A percentile compares a stretch with the other conserved stretches of the same genome.
phyloP scores from a whole-genome alignment of 2,113 vertebrate species.

The Tupaia tana region DNA sequence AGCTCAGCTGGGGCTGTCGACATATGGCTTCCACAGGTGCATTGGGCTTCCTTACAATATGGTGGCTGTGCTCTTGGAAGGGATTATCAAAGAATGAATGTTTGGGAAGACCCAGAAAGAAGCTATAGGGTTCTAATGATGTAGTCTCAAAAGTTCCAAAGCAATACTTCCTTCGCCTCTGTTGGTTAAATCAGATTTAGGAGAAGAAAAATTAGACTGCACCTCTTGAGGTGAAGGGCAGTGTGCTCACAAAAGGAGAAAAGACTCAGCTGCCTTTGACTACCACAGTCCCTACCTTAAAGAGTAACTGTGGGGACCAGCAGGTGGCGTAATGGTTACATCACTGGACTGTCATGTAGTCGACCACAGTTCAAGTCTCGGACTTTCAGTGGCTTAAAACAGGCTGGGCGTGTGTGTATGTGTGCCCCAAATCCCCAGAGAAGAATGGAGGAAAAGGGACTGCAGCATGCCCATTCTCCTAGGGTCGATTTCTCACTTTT shows the following conservation, averaged over 20 bases:
- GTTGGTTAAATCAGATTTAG: neutral
- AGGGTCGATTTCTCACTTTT: no score
- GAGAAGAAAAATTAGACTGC: neutral
- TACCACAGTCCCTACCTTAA: neutral
- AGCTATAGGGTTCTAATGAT: neutral
- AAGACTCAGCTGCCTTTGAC: neutral
- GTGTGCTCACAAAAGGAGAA: fast-evolving
- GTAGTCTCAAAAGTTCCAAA: neutral
- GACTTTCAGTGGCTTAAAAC: no score
- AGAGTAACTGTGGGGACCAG: no score
- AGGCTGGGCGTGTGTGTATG: no score
- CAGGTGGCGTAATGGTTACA: no score
- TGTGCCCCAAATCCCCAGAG: no score
- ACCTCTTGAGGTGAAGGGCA: neutral
- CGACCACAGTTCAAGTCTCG: no score
- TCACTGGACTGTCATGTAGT: no score
- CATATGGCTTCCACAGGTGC: neutral
- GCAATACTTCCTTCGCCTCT: neutral
- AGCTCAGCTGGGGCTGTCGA: neutral
- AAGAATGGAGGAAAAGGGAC: no score
- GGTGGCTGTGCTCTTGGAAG: neutral
- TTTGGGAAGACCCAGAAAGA: neutral
- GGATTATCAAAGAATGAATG: neutral
- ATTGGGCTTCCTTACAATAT: neutral
- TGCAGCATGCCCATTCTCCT: no score